Evolutionary conservation across 2,888 invertebrate species (phyloP).

Genomic region (Cacoxenus indagator): DNA sequence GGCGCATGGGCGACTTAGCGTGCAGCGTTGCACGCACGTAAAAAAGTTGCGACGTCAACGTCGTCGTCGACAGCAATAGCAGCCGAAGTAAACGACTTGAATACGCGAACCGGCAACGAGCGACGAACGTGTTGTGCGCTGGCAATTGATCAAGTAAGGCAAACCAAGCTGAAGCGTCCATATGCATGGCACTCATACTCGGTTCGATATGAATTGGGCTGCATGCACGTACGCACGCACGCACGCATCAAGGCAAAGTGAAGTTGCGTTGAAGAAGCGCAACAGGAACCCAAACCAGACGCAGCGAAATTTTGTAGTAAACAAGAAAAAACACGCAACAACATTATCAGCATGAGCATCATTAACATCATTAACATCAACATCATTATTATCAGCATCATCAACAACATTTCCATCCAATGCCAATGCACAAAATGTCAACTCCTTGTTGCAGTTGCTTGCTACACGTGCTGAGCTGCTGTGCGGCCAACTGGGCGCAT

Average conservation of each 20-base stretch:
- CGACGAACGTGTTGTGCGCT: background rate
- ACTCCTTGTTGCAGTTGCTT: conserved; percentile 50
- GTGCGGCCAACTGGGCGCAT: conserved; percentile 23
- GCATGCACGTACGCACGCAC: background rate
- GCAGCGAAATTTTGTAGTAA: background rate
- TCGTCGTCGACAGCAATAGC: background rate
- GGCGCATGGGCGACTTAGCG: background rate
- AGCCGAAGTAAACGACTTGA: background rate
- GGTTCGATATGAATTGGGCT: background rate
- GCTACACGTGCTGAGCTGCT: conserved; percentile 61
- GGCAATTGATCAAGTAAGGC: background rate
- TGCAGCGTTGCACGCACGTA: background rate
- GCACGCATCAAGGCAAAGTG: background rate
- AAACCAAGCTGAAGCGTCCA: too few relatives aligned
- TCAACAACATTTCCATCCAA: conserved; percentile 33
- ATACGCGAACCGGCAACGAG: background rate
- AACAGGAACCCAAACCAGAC: background rate
- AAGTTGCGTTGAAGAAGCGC: background rate
- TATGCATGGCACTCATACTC: background rate
- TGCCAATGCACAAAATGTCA: background rate
- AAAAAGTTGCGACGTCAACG: background rate
- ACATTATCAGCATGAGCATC: conserved; percentile 28
- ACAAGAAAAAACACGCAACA: too few relatives aligned
- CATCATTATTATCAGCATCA: conserved; percentile 33
- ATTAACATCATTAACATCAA: conserved; percentile 27